Base-by-base conservation (phyloP, 1,140 invertebrate species). In the Nomia melanderi region DNA sequence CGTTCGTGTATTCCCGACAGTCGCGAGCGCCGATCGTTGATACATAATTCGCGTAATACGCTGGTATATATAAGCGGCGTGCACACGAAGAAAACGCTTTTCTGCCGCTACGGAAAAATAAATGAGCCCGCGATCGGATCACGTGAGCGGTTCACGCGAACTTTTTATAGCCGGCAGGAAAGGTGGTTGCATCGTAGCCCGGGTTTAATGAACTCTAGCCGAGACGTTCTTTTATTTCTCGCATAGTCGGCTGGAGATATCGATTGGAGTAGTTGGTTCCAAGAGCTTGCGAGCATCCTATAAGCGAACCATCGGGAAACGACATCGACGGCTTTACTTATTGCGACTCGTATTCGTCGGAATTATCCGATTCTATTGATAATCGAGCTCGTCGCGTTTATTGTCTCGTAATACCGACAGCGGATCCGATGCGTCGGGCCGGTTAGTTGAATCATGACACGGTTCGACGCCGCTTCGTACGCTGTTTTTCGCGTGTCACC, bases 361-460 rank as follows among this genome's bases (percentile, higher is more conserved):
- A 56, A 56, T 14, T 56, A 14, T 17, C 57, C 20, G 12, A 20
- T 11, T n/a, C 31, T 8, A 36, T 2, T n/a, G n/a, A 62, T 39
- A n/a, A 39, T 25, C 25, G 4, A n/a, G 12, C 23, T n/a, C 23
- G 36, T 25, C 23, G 33, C 3, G 11, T 11, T 1, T 0, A 25
- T 62, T 62, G 23, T 7, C 11, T 62, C n/a, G 59, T 25, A 23
- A 44, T 64, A 17, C 23, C 17, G 39, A 47, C 25, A 20, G n/a
- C n/a, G n/a, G n/a, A n/a, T n/a, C n/a, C n/a, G n/a, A n/a, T n/a
- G n/a, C n/a, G n/a, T n/a, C n/a, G n/a, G n/a, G n/a, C n/a, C n/a
- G n/a, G n/a, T n/a, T n/a, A n/a, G n/a, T n/a, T 53, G 70, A 73
- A 36, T 73, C 70, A 64, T 7, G 53, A 23, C n/a, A 17, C 36